Evolutionary conservation across 2,888 invertebrate species (phyloP).

Genomic region (Euclidia mi): DNA sequence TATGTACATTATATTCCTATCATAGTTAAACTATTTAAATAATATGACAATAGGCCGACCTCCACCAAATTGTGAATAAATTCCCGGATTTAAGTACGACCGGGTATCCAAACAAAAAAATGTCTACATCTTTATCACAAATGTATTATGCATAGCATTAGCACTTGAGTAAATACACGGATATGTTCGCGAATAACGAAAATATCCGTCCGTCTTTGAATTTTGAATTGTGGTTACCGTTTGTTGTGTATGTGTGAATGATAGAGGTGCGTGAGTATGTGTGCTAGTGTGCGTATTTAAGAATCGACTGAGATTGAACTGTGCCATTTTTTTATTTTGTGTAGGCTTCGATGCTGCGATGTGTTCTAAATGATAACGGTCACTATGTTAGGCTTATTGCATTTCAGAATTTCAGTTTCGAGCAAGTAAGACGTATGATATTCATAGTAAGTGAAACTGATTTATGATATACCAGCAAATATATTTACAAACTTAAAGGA

Average conservation of each 20-base stretch:
- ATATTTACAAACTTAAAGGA: too few species aligned
- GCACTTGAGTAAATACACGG: constrained; percentile 9
- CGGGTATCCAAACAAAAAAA: constrained; percentile 11
- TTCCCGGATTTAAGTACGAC: neutral
- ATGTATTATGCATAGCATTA: constrained; percentile 18
- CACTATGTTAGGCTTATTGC: too few species aligned
- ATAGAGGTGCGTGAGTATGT: neutral
- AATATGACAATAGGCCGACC: constrained; percentile 1
- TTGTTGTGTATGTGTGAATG: neutral
- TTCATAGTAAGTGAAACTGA: too few species aligned
- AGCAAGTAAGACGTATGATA: too few species aligned
- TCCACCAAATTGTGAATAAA: constrained; percentile 7
- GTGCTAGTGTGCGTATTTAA: too few species aligned
- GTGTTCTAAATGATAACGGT: too few species aligned
- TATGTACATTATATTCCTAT: too few species aligned
- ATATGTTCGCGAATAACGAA: constrained; percentile 7
- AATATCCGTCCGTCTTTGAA: constrained; percentile 12
- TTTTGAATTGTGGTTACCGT: constrained; percentile 18
- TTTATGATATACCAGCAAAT: too few species aligned
- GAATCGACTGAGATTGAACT: too few species aligned
- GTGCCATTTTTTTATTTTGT: too few species aligned
- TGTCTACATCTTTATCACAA: constrained; percentile 15
- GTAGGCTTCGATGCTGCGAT: too few species aligned
- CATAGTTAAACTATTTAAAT: neutral
- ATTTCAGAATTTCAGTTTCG: too few species aligned